Conservation (phyloP, 2,797 vertebrate genomes). For the Neopelma chrysocephalum region DNA sequence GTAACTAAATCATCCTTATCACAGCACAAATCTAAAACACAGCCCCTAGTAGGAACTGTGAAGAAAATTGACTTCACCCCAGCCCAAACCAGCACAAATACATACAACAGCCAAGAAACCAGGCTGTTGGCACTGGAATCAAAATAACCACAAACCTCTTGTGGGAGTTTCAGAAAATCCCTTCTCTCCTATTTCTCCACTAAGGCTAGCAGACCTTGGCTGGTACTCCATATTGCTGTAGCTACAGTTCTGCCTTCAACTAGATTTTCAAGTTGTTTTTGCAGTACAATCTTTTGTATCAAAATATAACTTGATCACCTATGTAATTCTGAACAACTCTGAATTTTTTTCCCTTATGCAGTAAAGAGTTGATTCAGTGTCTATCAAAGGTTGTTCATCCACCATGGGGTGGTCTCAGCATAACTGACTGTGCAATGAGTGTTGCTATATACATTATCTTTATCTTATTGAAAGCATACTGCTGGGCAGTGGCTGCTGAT, state of each 20-base stretch:
- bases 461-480: not conserved
- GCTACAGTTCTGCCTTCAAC: not conserved
- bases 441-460: not conserved
- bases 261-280: not conserved
- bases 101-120: not conserved
- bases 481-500: not conserved
- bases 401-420: not conserved
- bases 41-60: not conserved
- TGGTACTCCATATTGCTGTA: not conserved
- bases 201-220: not conserved
- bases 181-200: not conserved
- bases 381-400: not conserved
- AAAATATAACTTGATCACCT: not conserved
- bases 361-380: not conserved
- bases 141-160: not conserved
- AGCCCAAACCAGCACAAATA: not conserved
- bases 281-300: not conserved
- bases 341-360: not conserved
- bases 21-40: not conserved
- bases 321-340: not conserved
- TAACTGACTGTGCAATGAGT: not conserved
- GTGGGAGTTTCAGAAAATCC: not conserved
- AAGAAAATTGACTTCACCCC: not conserved
- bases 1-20: not conserved
- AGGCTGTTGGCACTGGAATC: not conserved